Conservation (phyloP, 2,888 invertebrate genomes). For the Dicranocentrus wangi region DNA sequence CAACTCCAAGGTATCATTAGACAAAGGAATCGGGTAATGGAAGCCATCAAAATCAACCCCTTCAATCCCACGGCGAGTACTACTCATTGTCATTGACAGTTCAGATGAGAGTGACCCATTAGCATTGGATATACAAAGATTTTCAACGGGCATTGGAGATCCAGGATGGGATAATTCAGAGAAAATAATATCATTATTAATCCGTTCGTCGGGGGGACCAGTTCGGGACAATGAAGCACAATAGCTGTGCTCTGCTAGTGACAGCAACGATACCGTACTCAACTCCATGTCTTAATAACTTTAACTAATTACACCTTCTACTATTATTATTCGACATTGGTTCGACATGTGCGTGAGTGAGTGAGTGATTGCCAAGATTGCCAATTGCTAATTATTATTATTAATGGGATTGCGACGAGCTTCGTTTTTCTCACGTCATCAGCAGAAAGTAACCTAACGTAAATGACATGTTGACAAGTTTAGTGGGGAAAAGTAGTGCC, state of each 20-base stretch:
- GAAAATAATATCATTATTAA: neutral
- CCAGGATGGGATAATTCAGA: too few relatives aligned
- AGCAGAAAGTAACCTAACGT: too few relatives aligned
- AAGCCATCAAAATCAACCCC: slow-evolving; percentile 51
- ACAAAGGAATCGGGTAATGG: slow-evolving; percentile 26
- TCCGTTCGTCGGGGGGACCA: neutral
- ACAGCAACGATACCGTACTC: neutral
- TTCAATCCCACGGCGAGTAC: slow-evolving; percentile 4
- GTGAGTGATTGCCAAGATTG: neutral
- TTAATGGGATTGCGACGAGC: neutral
- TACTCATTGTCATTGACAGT: neutral
- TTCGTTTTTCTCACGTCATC: too few relatives aligned
- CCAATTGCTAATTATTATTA: neutral
- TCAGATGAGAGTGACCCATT: neutral
- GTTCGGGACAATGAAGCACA: slow-evolving; percentile 23
- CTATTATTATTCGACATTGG: too few relatives aligned
- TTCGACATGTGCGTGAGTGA: too few relatives aligned
- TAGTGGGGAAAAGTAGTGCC: too few relatives aligned
- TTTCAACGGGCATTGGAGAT: too few relatives aligned
- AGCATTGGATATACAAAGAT: too few relatives aligned
- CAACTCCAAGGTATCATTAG: neutral
- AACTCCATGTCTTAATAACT: neutral
- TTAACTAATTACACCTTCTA: too few relatives aligned
- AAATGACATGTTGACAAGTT: too few relatives aligned
- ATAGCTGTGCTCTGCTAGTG: slow-evolving; percentile 40